Percentiles rank a stretch among this genome's conserved stretches.
Conservation (phyloP, 2,113 vertebrate species). For the Lampris incognitus region DNA sequence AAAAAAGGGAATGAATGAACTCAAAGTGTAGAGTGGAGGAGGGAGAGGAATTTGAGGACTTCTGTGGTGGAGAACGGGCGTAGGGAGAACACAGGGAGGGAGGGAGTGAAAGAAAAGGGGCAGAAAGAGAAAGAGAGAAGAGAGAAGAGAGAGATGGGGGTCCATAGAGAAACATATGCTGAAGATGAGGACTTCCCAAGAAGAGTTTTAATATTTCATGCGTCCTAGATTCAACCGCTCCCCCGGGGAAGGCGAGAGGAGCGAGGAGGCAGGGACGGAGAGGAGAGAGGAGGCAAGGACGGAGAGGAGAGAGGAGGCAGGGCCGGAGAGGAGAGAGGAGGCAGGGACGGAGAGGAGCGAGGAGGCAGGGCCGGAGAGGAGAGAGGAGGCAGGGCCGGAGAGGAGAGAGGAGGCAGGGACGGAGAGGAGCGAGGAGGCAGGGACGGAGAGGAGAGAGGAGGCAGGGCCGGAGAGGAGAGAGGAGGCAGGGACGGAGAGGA, state of each 20-base stretch:
- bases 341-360: too few relatives aligned
- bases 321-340: constrained; percentile 26
- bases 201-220: constrained; percentile 82
- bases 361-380: constrained; percentile 15
- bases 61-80: background rate
- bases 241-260: constrained; percentile 43
- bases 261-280: constrained; percentile 48
- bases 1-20: constrained; percentile 44
- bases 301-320: background rate
- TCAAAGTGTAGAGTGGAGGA: constrained; percentile 26
- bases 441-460: constrained; percentile 8
- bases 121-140: constrained; percentile 19
- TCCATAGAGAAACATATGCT: constrained; percentile 78
- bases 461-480: constrained; percentile 11
- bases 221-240: constrained; percentile 76
- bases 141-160: constrained; percentile 16
- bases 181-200: constrained; percentile 76
- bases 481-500: constrained; percentile 11
- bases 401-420: too few relatives aligned
- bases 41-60: constrained; percentile 45
- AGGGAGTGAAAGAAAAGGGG: constrained; percentile 39
- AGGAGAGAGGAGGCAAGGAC: too few relatives aligned
- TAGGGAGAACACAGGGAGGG: constrained; percentile 48
- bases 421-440: constrained; percentile 2
- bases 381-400: constrained; percentile 1